Conservation (phyloP, 2,888 invertebrate species). For the Crematogaster levior region DNA sequence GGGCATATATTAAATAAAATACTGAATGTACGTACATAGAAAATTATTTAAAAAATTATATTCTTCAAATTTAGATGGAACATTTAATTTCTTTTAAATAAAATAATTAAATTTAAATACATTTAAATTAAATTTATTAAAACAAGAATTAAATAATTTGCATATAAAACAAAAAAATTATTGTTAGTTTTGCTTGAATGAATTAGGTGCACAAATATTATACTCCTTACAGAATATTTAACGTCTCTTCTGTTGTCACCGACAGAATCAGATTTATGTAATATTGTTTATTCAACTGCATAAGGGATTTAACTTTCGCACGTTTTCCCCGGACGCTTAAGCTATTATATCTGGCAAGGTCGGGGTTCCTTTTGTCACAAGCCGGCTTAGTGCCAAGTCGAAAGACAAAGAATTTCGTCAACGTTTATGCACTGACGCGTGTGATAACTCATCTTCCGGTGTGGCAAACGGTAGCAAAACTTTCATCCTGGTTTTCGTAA, state of each 20-base stretch:
- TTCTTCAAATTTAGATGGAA: no score
- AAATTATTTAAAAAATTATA: no score
- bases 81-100: no score
- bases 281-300: conserved; percentile 4
- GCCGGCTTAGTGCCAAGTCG: conserved; percentile 8
- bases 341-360: conserved; percentile 22
- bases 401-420: conserved; percentile 9
- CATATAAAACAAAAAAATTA: neutral
- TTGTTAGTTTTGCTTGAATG: neutral
- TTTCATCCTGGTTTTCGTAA: neutral
- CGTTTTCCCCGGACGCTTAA: conserved; percentile 13
- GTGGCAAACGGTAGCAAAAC: no score
- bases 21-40: no score
- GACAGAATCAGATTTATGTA: conserved; percentile 4
- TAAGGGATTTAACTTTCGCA: no score
- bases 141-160: neutral
- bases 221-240: conserved; percentile 16
- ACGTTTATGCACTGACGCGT: conserved; percentile 9
- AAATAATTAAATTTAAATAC: neutral
- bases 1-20: neutral
- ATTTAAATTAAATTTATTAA: neutral
- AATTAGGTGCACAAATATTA: neutral
- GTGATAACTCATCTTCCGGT: conserved; percentile 14
- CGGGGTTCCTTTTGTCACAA: conserved; percentile 31
- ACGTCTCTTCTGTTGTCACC: neutral